These are phyloP conservation scores for Telenomus remus DNA, from an alignment of 1,140 invertebrate species.

Conservation along the genomic window DNA sequence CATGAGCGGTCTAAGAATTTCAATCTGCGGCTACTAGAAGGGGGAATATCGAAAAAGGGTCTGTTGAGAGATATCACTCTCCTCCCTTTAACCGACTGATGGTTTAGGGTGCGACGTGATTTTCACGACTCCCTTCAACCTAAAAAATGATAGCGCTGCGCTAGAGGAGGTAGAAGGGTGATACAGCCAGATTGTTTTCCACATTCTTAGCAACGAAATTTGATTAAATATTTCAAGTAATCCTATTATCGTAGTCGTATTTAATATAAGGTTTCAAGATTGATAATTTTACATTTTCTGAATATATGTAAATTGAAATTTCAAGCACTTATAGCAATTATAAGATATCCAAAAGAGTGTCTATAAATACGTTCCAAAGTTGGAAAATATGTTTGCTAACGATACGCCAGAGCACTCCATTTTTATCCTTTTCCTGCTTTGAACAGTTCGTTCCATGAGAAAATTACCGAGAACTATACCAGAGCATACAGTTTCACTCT, in stretches of 20 bases:
- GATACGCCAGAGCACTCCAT: no score
- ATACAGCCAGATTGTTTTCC: conserved; percentile 55
- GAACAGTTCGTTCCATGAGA: no score
- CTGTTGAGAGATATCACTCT: conserved; percentile 62
- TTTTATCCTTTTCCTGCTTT: no score
- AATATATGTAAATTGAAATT: no score
- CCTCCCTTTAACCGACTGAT: conserved; percentile 60
- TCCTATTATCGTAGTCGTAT: conserved; percentile 10
- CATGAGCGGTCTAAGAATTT: conserved; percentile 71
- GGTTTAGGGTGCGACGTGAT: conserved; percentile 67
- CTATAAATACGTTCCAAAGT: no score
- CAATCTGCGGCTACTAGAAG: conserved; percentile 73
- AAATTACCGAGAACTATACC: conserved; percentile 7
- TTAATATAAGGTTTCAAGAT: conserved; percentile 9
- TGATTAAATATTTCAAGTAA: conserved; percentile 47
- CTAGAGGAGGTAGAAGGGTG: conserved; percentile 37
- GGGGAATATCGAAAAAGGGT: conserved; percentile 63
- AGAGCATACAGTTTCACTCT: conserved; percentile 10
- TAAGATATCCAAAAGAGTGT: no score
- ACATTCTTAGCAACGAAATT: conserved; percentile 48
- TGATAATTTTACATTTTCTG: background rate
- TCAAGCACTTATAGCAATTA: no score
- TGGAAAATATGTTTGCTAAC: no score
- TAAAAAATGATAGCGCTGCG: conserved; percentile 69
- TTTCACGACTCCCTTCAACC: conserved; percentile 64